Percentiles rank a stretch among this genome's conserved stretches.
phyloP scores from a whole-genome alignment of 2,113 vertebrate genomes.

The Leptosomus discolor region DNA sequence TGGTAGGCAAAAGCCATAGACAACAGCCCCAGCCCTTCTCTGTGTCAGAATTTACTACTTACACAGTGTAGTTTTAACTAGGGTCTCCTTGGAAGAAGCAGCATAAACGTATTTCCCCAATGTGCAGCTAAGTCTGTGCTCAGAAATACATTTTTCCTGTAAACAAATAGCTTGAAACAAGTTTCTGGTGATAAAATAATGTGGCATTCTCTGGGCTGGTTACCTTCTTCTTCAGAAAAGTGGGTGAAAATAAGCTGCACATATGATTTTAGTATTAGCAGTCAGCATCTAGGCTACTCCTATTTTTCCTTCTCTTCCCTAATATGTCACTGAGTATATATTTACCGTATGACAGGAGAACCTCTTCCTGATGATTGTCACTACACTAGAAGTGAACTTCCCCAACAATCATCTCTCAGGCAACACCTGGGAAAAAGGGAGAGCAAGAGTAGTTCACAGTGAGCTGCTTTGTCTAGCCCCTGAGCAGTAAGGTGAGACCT shows the following conservation, averaged over 20 bases:
- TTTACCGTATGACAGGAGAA: background rate
- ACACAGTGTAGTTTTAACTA: background rate
- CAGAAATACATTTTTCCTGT: background rate
- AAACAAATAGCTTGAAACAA: background rate
- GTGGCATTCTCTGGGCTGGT: background rate
- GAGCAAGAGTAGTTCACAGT: background rate
- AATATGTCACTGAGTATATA: background rate
- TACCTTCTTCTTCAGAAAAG: background rate
- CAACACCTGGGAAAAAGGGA: background rate
- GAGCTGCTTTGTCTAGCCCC: background rate
- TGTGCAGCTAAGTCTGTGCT: background rate
- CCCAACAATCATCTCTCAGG: background rate
- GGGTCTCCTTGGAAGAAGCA: background rate
- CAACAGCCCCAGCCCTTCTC: accelerated
- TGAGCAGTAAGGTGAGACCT: background rate
- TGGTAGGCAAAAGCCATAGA: background rate
- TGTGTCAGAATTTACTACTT: background rate
- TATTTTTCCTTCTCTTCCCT: background rate
- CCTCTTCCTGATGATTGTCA: background rate
- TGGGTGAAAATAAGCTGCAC: background rate
- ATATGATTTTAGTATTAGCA: background rate
- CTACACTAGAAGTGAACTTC: background rate
- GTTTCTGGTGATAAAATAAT: background rate
- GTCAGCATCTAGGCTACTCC: background rate
- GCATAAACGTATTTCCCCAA: background rate